Evolutionary conservation across 2,888 invertebrate species (phyloP).

Genomic region (Proisotoma minuta): DNA sequence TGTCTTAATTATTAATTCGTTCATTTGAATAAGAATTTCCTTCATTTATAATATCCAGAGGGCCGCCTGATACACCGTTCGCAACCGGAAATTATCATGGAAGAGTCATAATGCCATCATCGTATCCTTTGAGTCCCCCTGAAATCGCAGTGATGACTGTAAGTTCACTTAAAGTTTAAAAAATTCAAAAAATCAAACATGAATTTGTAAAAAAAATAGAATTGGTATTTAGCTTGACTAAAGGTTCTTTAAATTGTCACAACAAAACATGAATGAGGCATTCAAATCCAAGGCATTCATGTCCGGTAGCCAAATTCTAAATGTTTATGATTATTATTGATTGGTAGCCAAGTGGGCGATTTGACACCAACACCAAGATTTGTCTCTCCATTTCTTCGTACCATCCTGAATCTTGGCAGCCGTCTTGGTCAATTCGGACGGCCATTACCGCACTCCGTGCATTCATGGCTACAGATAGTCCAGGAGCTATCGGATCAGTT

Average conservation of each 20-base stretch:
- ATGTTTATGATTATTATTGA: conserved; percentile 5
- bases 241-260: too few relatives aligned
- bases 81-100: conserved; percentile 61
- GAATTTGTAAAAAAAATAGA: too few relatives aligned
- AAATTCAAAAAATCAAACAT: neutral
- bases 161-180: conserved; percentile 48
- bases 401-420: conserved; percentile 97
- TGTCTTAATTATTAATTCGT: too few relatives aligned
- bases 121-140: conserved; percentile 97
- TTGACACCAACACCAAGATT: conserved; percentile 89
- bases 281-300: too few relatives aligned
- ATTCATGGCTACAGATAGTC: conserved; percentile 78
- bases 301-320: neutral
- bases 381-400: conserved; percentile 92
- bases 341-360: conserved; percentile 80
- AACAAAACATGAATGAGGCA: too few relatives aligned
- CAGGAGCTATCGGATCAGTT: conserved; percentile 81
- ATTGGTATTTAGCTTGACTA: too few relatives aligned
- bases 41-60: too few relatives aligned
- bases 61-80: conserved; percentile 82
- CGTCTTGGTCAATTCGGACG: conserved; percentile 93
- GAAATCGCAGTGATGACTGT: conserved; percentile 87
- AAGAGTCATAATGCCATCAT: conserved; percentile 75
- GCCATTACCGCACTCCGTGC: conserved; percentile 85
- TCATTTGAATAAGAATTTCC: too few relatives aligned